These are phyloP conservation scores for Planococcus citri DNA, from an alignment of 1,140 invertebrate species.

Conservation along the genomic window DNA sequence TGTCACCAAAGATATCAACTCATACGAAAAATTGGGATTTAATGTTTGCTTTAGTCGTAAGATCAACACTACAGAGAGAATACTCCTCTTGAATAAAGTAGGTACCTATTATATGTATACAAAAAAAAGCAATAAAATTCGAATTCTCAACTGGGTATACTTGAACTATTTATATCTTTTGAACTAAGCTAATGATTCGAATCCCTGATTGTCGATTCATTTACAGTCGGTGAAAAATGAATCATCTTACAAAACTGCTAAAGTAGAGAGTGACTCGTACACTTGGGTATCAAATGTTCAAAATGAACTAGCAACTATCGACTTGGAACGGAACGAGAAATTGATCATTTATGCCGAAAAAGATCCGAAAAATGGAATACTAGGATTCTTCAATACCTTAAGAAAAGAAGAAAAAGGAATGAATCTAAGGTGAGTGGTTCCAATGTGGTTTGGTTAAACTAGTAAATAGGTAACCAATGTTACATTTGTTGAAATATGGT, in stretches of 20 bases:
- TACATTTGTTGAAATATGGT: too few relatives aligned
- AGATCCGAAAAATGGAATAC: conserved; percentile 54
- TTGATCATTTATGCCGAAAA: conserved; percentile 46
- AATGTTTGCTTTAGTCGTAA: not conserved
- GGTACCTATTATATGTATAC: not conserved
- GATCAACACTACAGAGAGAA: not conserved
- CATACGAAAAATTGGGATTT: not conserved
- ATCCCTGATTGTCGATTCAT: not conserved
- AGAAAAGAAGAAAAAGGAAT: conserved; percentile 48
- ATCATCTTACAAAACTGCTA: conserved; percentile 16
- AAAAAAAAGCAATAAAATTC: not conserved
- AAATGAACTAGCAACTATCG: conserved; percentile 40
- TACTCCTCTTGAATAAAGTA: not conserved
- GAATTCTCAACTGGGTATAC: too few relatives aligned
- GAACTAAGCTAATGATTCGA: not conserved
- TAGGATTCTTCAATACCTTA: conserved; percentile 68
- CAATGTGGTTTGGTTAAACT: too few relatives aligned
- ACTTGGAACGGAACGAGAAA: conserved; percentile 31
- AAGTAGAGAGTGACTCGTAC: conserved; percentile 34
- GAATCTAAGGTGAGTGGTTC: conserved; percentile 27
- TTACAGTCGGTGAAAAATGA: not conserved
- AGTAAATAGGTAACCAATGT: too few relatives aligned
- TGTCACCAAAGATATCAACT: not conserved
- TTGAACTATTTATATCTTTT: too few relatives aligned
- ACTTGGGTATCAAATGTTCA: conserved; percentile 42